Conservation (phyloP, 2,888 invertebrate genomes). For the Apotomis turbidana region DNA sequence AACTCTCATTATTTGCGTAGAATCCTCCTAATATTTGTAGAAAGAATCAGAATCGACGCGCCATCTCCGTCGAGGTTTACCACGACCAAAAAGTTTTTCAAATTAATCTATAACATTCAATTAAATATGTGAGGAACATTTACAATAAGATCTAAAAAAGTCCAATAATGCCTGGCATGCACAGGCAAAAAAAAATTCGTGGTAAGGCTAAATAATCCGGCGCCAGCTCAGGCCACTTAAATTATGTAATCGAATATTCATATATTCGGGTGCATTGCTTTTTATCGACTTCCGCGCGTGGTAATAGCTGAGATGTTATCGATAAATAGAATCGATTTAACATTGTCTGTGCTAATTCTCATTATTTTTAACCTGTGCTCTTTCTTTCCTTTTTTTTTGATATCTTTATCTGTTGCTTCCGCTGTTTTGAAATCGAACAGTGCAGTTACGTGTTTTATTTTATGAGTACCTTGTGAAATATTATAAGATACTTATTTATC, state of each 20-base stretch:
- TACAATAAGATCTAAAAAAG: background rate
- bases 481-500: constrained; percentile 17
- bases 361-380: constrained; percentile 41
- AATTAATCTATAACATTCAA: background rate
- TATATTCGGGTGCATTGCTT: constrained; percentile 59
- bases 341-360: constrained; percentile 45
- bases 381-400: constrained; percentile 35
- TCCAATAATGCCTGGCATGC: background rate
- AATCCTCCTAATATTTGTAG: no score
- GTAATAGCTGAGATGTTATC: constrained; percentile 50
- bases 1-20: no score
- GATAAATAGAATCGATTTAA: constrained; percentile 55
- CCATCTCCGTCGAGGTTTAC: no score
- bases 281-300: constrained; percentile 49
- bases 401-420: constrained; percentile 26
- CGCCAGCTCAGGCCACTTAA: constrained; percentile 60
- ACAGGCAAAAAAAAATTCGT: constrained; percentile 41
- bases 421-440: constrained; percentile 16
- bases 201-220: constrained; percentile 51
- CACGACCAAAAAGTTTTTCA: no score
- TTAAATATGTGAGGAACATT: background rate
- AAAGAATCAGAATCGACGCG: no score
- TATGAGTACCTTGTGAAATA: background rate
- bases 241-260: constrained; percentile 76
- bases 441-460: constrained; percentile 14